Evolutionary conservation across 2,113 vertebrate genomes (phyloP).

Genomic region (Pterocles burchelli): DNA sequence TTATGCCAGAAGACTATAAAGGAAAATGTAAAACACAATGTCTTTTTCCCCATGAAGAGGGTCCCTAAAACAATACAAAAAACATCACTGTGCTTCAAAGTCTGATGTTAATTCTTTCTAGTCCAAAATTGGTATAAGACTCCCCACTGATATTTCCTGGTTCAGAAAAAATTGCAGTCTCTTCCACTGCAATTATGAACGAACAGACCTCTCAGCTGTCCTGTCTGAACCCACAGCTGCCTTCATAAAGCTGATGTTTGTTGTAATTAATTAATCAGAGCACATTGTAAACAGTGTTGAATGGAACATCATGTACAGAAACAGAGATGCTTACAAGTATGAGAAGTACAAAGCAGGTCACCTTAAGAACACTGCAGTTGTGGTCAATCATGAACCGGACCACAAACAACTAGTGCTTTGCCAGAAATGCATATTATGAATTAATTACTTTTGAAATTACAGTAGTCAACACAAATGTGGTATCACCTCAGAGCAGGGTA

Average conservation of each 20-base stretch:
- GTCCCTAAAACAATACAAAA: neutral
- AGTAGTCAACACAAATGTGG: neutral
- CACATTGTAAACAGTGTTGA: neutral
- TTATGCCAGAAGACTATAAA: neutral
- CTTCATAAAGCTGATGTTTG: neutral
- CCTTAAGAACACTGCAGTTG: neutral
- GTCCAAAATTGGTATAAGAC: neutral
- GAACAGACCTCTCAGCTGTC: neutral
- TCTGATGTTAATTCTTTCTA: neutral
- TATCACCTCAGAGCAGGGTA: neutral
- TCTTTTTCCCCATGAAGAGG: neutral
- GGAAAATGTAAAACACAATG: neutral
- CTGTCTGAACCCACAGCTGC: neutral
- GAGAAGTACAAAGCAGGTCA: neutral
- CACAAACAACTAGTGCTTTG: neutral
- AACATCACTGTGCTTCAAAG: neutral
- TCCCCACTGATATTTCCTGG: neutral
- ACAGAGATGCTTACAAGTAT: neutral
- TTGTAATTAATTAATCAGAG: neutral
- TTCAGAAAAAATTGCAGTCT: neutral
- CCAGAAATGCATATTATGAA: neutral
- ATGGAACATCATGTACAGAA: neutral
- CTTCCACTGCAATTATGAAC: neutral
- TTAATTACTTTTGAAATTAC: neutral
- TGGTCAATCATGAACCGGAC: neutral